These are phyloP conservation scores for Steatocranus sp. DNA, from an alignment of 2,797 vertebrate species.

Conservation along the genomic window DNA sequence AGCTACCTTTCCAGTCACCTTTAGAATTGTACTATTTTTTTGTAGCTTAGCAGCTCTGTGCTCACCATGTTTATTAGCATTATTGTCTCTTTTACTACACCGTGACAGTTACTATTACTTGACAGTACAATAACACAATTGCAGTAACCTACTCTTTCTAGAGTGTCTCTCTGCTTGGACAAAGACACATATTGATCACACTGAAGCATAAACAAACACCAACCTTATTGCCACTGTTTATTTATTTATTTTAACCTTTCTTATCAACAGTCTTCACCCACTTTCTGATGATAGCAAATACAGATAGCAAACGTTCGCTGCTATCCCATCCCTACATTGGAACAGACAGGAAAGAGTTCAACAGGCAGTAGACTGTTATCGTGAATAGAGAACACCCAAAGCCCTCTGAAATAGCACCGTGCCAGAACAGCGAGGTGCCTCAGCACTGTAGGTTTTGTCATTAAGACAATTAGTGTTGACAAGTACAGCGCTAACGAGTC, in stretches of 20 bases:
- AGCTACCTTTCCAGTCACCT: not conserved
- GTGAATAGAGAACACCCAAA: constrained; percentile 25
- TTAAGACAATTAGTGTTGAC: constrained; percentile 63
- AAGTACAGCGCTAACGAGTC: constrained; percentile 42
- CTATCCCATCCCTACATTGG: not conserved
- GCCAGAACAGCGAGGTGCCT: constrained; percentile 12
- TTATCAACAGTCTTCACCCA: not conserved
- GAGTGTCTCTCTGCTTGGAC: not conserved
- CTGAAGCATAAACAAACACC: not conserved
- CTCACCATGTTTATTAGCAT: not conserved
- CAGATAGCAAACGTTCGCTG: not conserved
- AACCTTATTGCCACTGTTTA: not conserved
- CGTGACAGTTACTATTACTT: not conserved
- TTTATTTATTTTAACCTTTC: not conserved
- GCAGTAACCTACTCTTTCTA: not conserved
- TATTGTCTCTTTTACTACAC: not conserved
- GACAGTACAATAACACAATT: not conserved
- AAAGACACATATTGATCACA: not conserved
- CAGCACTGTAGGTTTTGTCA: constrained; percentile 54
- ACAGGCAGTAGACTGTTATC: constrained; percentile 38
- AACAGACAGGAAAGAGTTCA: constrained; percentile 20
- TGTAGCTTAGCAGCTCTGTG: not conserved
- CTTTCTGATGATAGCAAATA: not conserved
- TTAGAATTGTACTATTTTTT: not conserved
- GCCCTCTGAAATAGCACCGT: not conserved